phyloP scores from a whole-genome alignment of 2,113 vertebrate species.

The Chaetodon auriga region DNA sequence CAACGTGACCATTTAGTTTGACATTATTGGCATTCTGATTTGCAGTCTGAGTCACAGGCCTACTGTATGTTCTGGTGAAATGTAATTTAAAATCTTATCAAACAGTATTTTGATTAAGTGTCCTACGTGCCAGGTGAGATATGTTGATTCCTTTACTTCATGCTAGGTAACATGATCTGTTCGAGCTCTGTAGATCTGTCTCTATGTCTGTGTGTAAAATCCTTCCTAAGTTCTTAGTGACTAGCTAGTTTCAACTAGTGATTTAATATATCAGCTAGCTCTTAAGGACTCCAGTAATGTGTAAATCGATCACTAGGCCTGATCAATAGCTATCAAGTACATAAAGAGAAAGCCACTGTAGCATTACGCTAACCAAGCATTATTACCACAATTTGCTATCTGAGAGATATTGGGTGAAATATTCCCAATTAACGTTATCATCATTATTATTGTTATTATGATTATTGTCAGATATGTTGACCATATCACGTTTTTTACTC shows the following conservation, averaged over 20 bases:
- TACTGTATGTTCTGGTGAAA: too few species aligned
- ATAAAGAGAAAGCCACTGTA: neutral
- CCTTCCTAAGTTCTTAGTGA: neutral
- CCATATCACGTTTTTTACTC: too few species aligned
- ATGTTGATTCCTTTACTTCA: neutral
- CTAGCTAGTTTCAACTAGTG: neutral
- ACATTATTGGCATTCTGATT: neutral
- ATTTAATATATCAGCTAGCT: neutral
- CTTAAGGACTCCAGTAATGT: neutral
- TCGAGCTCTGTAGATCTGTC: neutral
- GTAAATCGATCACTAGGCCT: neutral
- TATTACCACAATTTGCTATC: neutral
- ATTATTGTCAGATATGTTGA: neutral
- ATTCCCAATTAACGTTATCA: neutral
- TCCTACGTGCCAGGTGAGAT: neutral
- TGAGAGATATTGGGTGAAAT: neutral
- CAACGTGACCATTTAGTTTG: neutral
- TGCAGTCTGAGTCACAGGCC: too few species aligned
- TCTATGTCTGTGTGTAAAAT: neutral
- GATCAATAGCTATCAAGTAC: neutral
- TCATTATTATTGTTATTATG: too few species aligned
- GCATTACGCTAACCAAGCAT: neutral
- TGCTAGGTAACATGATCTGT: neutral
- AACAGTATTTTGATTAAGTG: neutral
- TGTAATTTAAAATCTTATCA: neutral